phyloP scores from a whole-genome alignment of 1,140 invertebrate genomes.

The Lordiphosa stackelbergi region DNA sequence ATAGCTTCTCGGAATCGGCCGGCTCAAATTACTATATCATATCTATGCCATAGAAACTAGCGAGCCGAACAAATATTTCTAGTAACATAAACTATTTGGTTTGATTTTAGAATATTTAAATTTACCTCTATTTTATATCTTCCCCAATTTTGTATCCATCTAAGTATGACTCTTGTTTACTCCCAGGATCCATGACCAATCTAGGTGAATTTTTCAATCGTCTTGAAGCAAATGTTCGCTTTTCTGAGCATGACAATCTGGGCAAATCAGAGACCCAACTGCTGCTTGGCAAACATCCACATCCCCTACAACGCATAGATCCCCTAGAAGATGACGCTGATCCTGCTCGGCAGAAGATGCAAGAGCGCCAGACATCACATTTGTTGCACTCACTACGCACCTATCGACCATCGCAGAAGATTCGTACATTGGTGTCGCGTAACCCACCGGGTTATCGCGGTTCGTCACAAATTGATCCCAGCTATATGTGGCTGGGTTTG shows the following conservation, averaged over 20 bases:
- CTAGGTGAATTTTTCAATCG: constrained; percentile 71
- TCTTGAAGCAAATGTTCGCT: constrained; percentile 64
- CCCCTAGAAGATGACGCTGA: constrained; percentile 17
- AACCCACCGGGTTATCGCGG: constrained; percentile 74
- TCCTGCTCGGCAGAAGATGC: constrained; percentile 20
- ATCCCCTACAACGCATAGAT: constrained; percentile 14
- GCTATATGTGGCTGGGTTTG: constrained; percentile 76
- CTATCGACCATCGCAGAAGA: constrained; percentile 72
- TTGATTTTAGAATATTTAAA: too few species aligned
- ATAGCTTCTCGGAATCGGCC: too few species aligned
- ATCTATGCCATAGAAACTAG: too few species aligned
- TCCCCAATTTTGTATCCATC: too few species aligned
- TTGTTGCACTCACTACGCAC: constrained; percentile 47
- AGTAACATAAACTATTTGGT: too few species aligned
- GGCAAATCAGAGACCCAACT: constrained; percentile 45
- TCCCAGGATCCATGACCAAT: constrained; percentile 73
- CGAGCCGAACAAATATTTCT: too few species aligned
- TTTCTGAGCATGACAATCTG: constrained; percentile 58
- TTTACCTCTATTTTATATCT: too few species aligned
- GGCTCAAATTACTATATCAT: too few species aligned
- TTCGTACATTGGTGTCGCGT: constrained; percentile 66
- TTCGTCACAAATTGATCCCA: constrained; percentile 70
- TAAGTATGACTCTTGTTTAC: constrained; percentile 17
- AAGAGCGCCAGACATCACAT: constrained; percentile 32
- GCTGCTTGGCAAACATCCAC: constrained; percentile 60